phyloP scores from a whole-genome alignment of 2,888 invertebrate genomes.

The Hybos culiciformis region DNA sequence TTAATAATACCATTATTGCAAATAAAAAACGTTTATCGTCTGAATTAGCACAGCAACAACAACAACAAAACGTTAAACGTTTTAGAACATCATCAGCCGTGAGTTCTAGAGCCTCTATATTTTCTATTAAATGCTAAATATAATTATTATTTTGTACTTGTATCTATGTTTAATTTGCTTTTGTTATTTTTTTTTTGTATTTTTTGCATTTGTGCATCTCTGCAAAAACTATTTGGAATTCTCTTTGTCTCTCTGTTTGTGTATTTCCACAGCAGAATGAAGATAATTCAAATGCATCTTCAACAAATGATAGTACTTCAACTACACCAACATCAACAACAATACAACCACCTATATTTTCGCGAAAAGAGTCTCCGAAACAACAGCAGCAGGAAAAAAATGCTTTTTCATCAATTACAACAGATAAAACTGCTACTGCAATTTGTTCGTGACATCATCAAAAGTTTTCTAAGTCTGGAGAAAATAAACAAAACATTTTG shows the following conservation, averaged over 20 bases:
- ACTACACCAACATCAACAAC: constrained; percentile 24
- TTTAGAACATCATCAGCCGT: constrained; percentile 32
- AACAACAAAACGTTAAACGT: constrained; percentile 15
- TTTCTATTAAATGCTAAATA: neutral
- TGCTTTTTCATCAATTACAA: constrained; percentile 5
- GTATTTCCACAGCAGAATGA: constrained; percentile 22
- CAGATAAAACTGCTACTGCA: constrained; percentile 10
- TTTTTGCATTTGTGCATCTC: no score
- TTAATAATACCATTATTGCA: constrained; percentile 28
- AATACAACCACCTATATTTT: constrained; percentile 15
- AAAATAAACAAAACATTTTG: no score
- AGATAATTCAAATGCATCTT: constrained; percentile 33
- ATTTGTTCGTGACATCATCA: neutral
- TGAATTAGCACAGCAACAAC: constrained; percentile 25
- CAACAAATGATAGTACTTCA: constrained; percentile 22
- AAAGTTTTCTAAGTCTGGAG: neutral
- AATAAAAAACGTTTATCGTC: constrained; percentile 33
- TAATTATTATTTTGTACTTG: neutral
- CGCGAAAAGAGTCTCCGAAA: no score
- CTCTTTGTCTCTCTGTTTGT: neutral
- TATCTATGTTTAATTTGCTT: constrained; percentile 1
- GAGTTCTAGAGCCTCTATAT: no score
- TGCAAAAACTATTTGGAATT: neutral
- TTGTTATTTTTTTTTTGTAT: neutral
- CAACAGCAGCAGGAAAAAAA: no score